phyloP scores from a whole-genome alignment of 2,113 vertebrate species.

The Istiophorus platypterus region DNA sequence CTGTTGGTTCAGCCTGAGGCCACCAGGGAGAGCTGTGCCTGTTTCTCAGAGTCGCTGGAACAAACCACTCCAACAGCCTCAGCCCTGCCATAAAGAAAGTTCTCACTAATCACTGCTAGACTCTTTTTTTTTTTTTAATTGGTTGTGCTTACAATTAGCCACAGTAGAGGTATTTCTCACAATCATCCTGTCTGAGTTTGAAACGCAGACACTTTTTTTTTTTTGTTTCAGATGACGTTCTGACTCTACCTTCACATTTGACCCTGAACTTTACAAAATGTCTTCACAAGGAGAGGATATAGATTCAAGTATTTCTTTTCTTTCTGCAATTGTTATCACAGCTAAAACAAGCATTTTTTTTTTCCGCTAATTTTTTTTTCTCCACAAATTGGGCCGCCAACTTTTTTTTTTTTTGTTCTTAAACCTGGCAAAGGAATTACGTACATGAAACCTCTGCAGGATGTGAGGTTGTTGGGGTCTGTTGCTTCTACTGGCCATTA shows the following conservation, averaged over 20 bases:
- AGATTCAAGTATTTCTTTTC: background rate
- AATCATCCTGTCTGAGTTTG: conserved; percentile 2
- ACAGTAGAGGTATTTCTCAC: background rate
- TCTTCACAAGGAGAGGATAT: background rate
- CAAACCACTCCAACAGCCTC: conserved; percentile 32
- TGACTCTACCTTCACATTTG: background rate
- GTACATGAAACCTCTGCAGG: conserved; percentile 68
- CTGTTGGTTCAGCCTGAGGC: conserved; percentile 65
- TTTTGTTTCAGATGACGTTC: background rate
- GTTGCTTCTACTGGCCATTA: conserved; percentile 79
- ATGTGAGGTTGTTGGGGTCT: conserved; percentile 74
- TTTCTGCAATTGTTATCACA: background rate
- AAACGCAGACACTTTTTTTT: background rate
- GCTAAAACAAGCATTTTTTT: background rate
- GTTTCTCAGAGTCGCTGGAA: conserved; percentile 54
- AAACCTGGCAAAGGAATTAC: conserved; percentile 64
- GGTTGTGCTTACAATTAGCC: background rate
- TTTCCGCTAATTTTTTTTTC: background rate
- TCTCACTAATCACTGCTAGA: conserved; percentile 34
- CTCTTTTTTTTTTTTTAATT: background rate
- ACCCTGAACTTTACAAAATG: background rate
- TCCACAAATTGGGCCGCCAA: conserved; percentile 19
- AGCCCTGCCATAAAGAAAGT: conserved; percentile 18
- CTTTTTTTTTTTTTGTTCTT: conserved; percentile 10
- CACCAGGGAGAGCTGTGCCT: conserved; percentile 80